A percentile compares a stretch with the other conserved stretches of the same genome.
Evolutionary conservation across 2,113 vertebrate genomes (phyloP).

Genomic region (Amia ocellicauda): DNA sequence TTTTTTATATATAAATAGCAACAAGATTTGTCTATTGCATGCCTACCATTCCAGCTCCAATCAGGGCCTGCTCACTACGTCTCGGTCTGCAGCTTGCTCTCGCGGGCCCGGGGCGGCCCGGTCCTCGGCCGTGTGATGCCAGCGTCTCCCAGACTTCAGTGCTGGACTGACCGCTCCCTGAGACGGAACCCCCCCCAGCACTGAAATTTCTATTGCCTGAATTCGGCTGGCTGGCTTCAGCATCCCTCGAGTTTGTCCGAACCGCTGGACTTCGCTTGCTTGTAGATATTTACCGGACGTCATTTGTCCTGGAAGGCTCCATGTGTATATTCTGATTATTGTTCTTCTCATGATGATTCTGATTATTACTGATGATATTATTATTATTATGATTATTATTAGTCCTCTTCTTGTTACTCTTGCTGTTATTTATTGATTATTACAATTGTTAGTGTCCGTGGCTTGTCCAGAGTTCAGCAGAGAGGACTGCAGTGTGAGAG

Average conservation of each 20-base stretch:
- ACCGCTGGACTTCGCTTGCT: background rate
- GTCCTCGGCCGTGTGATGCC: no score
- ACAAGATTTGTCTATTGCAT: no score
- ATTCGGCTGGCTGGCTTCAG: background rate
- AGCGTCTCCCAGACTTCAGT: no score
- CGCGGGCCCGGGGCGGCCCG: no score
- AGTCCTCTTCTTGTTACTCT: constrained; percentile 14
- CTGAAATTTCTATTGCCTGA: background rate
- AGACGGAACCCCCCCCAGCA: background rate
- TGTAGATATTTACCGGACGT: background rate
- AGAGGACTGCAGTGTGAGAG: background rate
- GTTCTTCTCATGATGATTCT: no score
- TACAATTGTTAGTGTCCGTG: constrained; percentile 24
- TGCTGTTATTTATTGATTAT: constrained; percentile 26
- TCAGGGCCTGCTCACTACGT: no score
- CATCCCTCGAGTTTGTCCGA: background rate
- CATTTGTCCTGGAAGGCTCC: background rate
- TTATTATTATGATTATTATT: constrained; percentile 6
- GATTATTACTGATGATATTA: constrained; percentile 20
- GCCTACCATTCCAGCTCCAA: no score
- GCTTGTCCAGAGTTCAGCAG: background rate
- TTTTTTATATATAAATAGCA: no score
- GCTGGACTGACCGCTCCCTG: no score
- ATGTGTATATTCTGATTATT: constrained; percentile 19
- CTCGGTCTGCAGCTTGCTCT: no score